These are phyloP conservation scores for Anas flavirostris DNA, from an alignment of 2,797 vertebrate species.

Conservation along the genomic window DNA sequence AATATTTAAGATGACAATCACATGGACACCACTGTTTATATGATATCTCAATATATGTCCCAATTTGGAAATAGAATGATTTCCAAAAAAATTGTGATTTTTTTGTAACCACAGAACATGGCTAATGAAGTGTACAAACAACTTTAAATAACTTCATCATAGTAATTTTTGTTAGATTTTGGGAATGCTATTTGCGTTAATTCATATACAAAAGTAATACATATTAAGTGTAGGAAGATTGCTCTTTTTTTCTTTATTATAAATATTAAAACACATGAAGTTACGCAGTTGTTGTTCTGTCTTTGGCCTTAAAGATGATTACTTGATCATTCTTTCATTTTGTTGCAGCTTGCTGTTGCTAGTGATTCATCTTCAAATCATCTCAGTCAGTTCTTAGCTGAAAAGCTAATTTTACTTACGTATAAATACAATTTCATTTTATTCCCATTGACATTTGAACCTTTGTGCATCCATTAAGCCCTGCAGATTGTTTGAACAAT, in stretches of 20 bases:
- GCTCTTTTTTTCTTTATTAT: neutral
- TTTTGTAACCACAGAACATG: neutral
- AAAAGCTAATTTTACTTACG: conserved; percentile 35
- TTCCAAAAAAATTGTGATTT: neutral
- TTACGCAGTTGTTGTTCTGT: neutral
- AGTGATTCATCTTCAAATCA: conserved; percentile 19
- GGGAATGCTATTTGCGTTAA: neutral
- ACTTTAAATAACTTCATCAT: neutral
- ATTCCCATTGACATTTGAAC: conserved; percentile 61
- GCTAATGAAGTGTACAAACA: neutral
- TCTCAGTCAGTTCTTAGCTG: conserved; percentile 23
- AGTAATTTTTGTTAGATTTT: neutral
- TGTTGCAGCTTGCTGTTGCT: neutral
- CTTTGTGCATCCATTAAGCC: conserved; percentile 59
- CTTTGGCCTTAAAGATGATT: neutral
- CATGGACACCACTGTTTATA: neutral
- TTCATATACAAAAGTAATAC: neutral
- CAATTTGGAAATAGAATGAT: neutral
- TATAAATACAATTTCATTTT: conserved; percentile 66
- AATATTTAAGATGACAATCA: neutral
- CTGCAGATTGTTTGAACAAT: conserved; percentile 60
- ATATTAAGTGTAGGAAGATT: neutral
- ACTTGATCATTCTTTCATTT: neutral
- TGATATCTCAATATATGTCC: neutral
- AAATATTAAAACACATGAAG: neutral